Base-by-base conservation (phyloP, 2,797 vertebrate species). In the Zenarchopterus dispar region DNA sequence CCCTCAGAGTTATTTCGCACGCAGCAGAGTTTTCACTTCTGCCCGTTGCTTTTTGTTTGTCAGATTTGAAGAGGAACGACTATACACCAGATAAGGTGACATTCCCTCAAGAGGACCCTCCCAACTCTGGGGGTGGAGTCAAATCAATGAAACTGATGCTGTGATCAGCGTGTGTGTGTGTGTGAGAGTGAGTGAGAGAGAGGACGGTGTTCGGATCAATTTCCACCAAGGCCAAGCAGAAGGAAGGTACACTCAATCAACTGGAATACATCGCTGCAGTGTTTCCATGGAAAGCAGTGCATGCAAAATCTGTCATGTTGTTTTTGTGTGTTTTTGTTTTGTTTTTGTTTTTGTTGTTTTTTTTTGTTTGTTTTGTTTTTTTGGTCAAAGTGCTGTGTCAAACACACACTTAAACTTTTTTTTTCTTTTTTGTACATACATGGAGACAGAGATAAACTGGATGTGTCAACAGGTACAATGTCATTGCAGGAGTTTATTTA, bases 41-140 rank as follows among this genome's bases (percentile, higher is more conserved):
- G 11, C 2, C 9, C 13, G 0, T 44, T 22, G 54, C 1, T 16
- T 23, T 49, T n/a, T 11, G 49, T 7, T 10, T 62, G 26, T 71
- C 85, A 99, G 97, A 99, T 87, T 89, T 99, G 80, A 98, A 97
- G 91, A 93, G 96, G 69, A 99, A 99, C 0, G 97, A 98, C 70
- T 99, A 99, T 88, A 99, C 97, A 0, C 97, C 97, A n/a, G 97
- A 98, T 82, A 98, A 98, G 88, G 93, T 96, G 52, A 90, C 93
- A 2, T 94, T 98, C 82, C 93, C 95, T 81, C 96, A 96, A 61
- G 96, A 97, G 0, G 96, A 97, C 81, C 90, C 93, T 60, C 86
- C 95, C 59, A 95, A 95, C 80, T 88, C 94, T 53, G 96, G 93
- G 56, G 92, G 91, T 73, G 90, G 93, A 61, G 92, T 93, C 92